Percentiles rank a stretch among this genome's conserved stretches.
Conservation (phyloP, 1,140 invertebrate genomes). For the Coelopa frigida region DNA sequence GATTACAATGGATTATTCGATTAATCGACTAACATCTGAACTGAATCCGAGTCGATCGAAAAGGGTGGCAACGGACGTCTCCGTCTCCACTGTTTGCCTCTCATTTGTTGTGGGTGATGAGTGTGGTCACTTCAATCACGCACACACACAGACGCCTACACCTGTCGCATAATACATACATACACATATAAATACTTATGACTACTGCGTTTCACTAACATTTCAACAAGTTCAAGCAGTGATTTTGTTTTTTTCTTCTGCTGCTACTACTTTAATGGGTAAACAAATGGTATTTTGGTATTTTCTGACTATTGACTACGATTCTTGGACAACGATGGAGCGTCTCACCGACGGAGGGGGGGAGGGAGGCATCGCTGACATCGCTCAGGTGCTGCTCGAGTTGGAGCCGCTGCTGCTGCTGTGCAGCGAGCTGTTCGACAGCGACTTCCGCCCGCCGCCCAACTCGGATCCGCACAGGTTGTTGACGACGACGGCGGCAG, state of each 20-base stretch:
- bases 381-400: conserved; percentile 25
- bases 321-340: neutral
- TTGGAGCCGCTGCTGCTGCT: conserved; percentile 39
- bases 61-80: no score
- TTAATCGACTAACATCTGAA: no score
- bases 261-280: no score
- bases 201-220: neutral
- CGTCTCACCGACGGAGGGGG: neutral
- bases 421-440: conserved; percentile 34
- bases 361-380: neutral
- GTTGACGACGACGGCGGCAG: conserved; percentile 19
- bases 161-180: no score
- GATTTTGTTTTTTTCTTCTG: no score
- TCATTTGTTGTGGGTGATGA: no score
- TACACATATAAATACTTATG: neutral
- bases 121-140: no score
- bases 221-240: neutral
- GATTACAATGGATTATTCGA: no score
- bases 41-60: no score
- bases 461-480: conserved; percentile 22
- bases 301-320: neutral
- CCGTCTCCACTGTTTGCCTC: no score
- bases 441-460: conserved; percentile 24
- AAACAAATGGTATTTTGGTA: neutral
- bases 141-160: no score